Evolutionary conservation across 2,113 vertebrate genomes (phyloP).

Genomic region (Tachycineta bicolor): DNA sequence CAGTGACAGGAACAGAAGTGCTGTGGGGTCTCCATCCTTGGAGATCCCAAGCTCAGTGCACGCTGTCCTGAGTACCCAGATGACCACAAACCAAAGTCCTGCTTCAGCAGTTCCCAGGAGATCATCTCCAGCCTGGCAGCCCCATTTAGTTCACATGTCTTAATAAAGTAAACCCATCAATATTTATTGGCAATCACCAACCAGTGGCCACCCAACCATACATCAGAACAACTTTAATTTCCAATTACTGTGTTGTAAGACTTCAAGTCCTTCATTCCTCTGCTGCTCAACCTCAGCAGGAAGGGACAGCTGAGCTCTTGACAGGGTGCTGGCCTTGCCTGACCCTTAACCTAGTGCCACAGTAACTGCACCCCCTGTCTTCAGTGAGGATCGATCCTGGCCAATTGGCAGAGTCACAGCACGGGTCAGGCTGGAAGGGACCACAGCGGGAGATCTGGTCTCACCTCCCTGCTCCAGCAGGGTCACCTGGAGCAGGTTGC

Average conservation of each 20-base stretch:
- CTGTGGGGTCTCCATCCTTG: neutral
- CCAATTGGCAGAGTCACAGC: neutral
- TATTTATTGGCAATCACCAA: neutral
- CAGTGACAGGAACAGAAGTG: neutral
- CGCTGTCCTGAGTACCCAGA: accelerated
- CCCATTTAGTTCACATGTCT: neutral
- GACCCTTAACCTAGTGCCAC: neutral
- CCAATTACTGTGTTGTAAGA: neutral
- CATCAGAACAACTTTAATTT: neutral
- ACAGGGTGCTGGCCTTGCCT: neutral
- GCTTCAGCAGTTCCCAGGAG: neutral
- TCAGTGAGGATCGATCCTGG: accelerated
- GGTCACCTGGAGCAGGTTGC: neutral
- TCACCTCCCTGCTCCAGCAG: neutral
- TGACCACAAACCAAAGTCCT: accelerated
- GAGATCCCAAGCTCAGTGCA: neutral
- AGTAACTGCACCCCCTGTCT: accelerated
- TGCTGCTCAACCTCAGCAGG: neutral
- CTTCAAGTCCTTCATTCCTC: too few relatives aligned
- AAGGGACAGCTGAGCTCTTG: accelerated
- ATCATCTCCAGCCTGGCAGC: neutral
- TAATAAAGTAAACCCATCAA: neutral
- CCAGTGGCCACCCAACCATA: accelerated
- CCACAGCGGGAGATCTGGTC: neutral
- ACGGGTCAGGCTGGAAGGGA: neutral